Evolutionary conservation across 2,888 invertebrate genomes (phyloP), one percentile per base, ranked within the genome.

Genomic region (Brachynemurus nebulosus): DNA sequence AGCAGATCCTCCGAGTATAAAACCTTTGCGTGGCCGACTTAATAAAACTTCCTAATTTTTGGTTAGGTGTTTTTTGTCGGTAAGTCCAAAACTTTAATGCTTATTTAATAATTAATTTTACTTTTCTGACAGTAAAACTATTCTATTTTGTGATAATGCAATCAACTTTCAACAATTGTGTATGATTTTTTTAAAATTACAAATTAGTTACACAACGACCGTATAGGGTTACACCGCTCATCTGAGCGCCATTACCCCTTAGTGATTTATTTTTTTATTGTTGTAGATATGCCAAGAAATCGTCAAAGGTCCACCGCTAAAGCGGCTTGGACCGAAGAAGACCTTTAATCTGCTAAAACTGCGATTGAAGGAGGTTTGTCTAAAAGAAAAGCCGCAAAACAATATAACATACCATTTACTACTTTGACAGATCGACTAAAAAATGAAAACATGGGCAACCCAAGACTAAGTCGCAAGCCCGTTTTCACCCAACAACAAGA

Each of bases 401-500:
- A 23, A 48, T 42, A 43, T 43, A 48, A 50, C 45, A 50, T 49
- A 16, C 48, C 47, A 40, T 49, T 50, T 45, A 48, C 45, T 40
- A 48, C 49, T 21, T 47, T 49, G 40, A 48, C 46, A 42, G 49
- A 49, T 34, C 34, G 47, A 46, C 40, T 48, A 36, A 42, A 49
- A 48, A 49, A 42, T 45, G 39, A 48, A 40, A 49, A 48, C 36
- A 50, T 47, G 40, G 40, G 42, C 45, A 43, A 30, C 30, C 35
- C 35, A 16, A 34, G 16, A 16, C 16, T 34, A 16, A 14, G 35
- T 41, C 44, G 45, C 17, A 50, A 50, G 45, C 46, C 49, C 14
- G 43, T 50, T 50, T 50, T 48, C 45, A 50, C 34, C 36, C 40
- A 48, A 45, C 43, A 50, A 39, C 49, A 50, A 48, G 46, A 50